Conservation (phyloP, 2,888 invertebrate genomes). For the Drosophila cognata region DNA sequence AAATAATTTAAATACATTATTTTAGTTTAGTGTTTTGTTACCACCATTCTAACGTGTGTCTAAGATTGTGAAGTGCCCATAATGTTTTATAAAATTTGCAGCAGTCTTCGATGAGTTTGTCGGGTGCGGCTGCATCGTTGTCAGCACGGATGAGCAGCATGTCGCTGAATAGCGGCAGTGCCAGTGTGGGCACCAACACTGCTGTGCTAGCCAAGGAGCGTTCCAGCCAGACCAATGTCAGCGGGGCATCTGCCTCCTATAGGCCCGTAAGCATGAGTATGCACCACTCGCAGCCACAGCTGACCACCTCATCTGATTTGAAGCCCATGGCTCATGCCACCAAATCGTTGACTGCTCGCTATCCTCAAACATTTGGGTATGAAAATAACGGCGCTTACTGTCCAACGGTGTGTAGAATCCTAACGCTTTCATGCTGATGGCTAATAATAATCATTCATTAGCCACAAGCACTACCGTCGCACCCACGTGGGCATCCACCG, state of each 20-base stretch:
- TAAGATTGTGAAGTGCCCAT: background rate
- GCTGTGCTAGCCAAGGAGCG: constrained; percentile 70
- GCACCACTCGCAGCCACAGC: constrained; percentile 66
- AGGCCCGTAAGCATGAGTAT: constrained; percentile 61
- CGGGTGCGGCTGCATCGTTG: constrained; percentile 34
- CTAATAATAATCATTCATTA: background rate
- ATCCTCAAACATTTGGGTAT: constrained; percentile 72
- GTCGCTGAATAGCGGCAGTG: constrained; percentile 48
- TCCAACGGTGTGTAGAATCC: constrained; percentile 54
- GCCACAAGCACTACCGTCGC: constrained; percentile 37
- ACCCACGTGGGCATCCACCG: constrained; percentile 37
- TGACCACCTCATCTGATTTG: constrained; percentile 50
- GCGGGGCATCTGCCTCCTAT: constrained; percentile 41
- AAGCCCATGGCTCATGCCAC: constrained; percentile 57
- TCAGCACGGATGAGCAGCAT: constrained; percentile 61
- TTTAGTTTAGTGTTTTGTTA: background rate
- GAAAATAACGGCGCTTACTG: constrained; percentile 77
- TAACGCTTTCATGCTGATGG: too few relatives aligned
- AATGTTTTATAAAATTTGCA: constrained; percentile 1
- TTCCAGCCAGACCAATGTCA: constrained; percentile 64
- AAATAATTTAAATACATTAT: background rate
- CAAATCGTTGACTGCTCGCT: constrained; percentile 69
- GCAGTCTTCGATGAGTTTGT: constrained; percentile 50
- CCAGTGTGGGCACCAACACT: constrained; percentile 71
- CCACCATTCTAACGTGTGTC: background rate